Evolutionary conservation across 2,797 vertebrate genomes (phyloP).

Genomic region (Pseudotriccus pelzelni): DNA sequence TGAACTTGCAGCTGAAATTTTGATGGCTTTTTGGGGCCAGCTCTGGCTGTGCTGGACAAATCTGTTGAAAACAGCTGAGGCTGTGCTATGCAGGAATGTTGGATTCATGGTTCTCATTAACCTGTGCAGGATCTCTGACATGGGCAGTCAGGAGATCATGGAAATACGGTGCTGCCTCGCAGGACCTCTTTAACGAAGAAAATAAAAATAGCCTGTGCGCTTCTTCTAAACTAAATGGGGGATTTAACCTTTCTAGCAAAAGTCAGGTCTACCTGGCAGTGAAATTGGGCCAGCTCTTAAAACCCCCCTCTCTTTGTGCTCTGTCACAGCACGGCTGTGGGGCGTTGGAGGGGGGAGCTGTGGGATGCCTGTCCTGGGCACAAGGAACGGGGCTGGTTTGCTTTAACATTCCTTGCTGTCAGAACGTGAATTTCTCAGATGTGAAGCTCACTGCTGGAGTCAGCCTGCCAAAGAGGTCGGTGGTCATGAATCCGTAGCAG

Average conservation of each 20-base stretch:
- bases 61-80: not conserved
- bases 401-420: not conserved
- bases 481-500: not conserved
- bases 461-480: not conserved
- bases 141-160: not conserved
- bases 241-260: not conserved
- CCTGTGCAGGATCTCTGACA: not conserved
- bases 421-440: not conserved
- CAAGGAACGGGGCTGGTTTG: not conserved
- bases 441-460: not conserved
- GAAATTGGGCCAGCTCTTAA: not conserved
- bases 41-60: not conserved
- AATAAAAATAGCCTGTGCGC: not conserved
- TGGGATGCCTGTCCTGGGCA: not conserved
- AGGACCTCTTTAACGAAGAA: not conserved
- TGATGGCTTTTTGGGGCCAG: not conserved
- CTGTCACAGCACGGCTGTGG: fast-evolving
- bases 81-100: not conserved
- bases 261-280: not conserved
- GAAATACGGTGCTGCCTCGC: not conserved
- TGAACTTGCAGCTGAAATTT: not conserved
- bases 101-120: not conserved
- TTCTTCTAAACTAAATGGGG: not conserved
- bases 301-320: fast-evolving
- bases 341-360: not conserved